Conservation (phyloP, 2,797 vertebrate genomes). For the Rhinogobio ventralis region DNA sequence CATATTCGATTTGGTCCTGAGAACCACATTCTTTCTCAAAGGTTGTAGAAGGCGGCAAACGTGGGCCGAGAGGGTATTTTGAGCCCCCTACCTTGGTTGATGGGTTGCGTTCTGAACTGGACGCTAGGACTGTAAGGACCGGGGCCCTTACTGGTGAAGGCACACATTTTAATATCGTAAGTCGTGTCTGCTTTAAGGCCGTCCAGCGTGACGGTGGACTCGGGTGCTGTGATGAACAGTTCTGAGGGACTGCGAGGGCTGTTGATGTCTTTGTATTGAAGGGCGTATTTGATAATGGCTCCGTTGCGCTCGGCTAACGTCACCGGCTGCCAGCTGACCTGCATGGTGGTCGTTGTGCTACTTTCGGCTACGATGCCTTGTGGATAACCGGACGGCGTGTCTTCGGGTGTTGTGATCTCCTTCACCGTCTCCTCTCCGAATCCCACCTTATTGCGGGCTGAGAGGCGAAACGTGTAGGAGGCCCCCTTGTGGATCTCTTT, state of each 20-base stretch:
- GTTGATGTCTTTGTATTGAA: constrained; percentile 99
- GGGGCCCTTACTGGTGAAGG: constrained; percentile 98
- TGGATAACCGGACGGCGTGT: constrained; percentile 92
- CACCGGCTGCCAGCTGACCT: constrained; percentile 93
- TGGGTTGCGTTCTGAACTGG: constrained; percentile 99
- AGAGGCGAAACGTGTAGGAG: constrained; percentile 92
- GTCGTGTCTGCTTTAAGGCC: constrained; percentile 98
- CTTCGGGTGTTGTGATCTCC: constrained; percentile 93
- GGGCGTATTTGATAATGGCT: constrained; percentile 90
- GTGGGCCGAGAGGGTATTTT: constrained; percentile 56
- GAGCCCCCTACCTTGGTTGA: constrained; percentile 98
- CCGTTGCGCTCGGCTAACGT: constrained; percentile 93
- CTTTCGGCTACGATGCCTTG: constrained; percentile 91
- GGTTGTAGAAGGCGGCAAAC: constrained; percentile 64
- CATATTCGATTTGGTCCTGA: constrained; percentile 17
- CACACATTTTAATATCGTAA: constrained; percentile 99
- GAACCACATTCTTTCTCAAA: constrained; percentile 67
- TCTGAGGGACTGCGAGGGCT: constrained; percentile 92
- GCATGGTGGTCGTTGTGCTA: constrained; percentile 90
- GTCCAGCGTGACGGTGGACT: constrained; percentile 89
- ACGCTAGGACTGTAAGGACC: constrained; percentile 99
- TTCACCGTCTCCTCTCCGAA: constrained; percentile 97
- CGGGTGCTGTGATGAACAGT: constrained; percentile 91
- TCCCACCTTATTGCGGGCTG: constrained; percentile 97
- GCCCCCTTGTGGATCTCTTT: constrained; percentile 98